phyloP scores from a whole-genome alignment of 2,113 vertebrate species.

The Mugil cephalus region DNA sequence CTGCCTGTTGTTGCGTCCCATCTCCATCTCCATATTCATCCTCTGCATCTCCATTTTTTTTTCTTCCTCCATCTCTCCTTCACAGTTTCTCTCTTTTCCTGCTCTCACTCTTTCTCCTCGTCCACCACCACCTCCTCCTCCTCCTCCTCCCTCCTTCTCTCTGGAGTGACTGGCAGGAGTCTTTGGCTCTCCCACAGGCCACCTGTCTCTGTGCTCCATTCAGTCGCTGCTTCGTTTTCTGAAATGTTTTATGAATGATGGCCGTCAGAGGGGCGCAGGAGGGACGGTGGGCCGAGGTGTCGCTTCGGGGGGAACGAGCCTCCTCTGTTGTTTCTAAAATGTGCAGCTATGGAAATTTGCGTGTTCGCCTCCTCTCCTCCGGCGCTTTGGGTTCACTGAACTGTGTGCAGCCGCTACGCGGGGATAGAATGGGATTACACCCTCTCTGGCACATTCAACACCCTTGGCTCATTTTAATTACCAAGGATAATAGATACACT shows the following conservation, averaged over 20 bases:
- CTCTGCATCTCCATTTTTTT: slow-evolving; percentile 4
- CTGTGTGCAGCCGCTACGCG: slow-evolving; percentile 16
- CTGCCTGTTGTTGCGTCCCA: background rate
- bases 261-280: slow-evolving; percentile 32
- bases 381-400: slow-evolving; percentile 33
- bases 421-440: slow-evolving; percentile 23
- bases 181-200: slow-evolving; percentile 57
- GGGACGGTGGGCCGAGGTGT: slow-evolving; percentile 6
- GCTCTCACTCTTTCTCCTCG: slow-evolving; percentile 26
- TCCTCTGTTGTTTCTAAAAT: slow-evolving; percentile 39
- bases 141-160: slow-evolving; percentile 10
- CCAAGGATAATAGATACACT: slow-evolving; percentile 26
- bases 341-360: slow-evolving; percentile 44
- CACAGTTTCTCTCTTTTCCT: slow-evolving; percentile 18
- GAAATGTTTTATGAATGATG: slow-evolving; percentile 48
- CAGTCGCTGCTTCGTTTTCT: slow-evolving; percentile 4
- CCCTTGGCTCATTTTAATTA: slow-evolving; percentile 21
- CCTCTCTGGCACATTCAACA: slow-evolving; percentile 25
- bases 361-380: slow-evolving; percentile 14
- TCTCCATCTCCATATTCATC: slow-evolving; percentile 25
- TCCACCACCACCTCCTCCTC: background rate
- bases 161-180: slow-evolving; percentile 61
- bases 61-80: slow-evolving; percentile 13
- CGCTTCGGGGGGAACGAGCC: slow-evolving; percentile 7
- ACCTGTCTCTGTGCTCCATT: slow-evolving; percentile 65